phyloP scores from a whole-genome alignment of 2,888 invertebrate genomes.

The Poecilus cupreus region DNA sequence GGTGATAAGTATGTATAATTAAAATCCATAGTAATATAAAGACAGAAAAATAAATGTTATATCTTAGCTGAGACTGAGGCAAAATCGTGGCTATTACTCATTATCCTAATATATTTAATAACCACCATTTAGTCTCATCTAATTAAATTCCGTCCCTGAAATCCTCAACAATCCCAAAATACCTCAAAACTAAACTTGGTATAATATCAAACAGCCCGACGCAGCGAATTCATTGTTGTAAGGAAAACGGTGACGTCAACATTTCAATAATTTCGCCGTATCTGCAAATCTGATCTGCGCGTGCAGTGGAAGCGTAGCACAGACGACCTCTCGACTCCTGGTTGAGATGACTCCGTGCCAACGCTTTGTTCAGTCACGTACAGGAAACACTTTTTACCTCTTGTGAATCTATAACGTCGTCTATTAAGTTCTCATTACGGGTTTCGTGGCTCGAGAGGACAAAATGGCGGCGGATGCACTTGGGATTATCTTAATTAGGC shows the following conservation, averaged over 20 bases:
- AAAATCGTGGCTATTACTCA: no score
- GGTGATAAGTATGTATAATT: no score
- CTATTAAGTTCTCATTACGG: conserved; percentile 51
- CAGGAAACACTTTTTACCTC: conserved; percentile 47
- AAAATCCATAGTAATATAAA: no score
- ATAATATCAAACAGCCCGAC: background rate
- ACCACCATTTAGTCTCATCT: no score
- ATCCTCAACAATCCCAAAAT: no score
- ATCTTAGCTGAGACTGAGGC: no score
- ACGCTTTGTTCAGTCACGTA: conserved; percentile 49
- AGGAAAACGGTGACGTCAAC: conserved; percentile 1
- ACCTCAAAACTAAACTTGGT: background rate
- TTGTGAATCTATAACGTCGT: conserved; percentile 37
- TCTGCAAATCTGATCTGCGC: conserved; percentile 41
- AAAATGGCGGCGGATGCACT: conserved; percentile 26
- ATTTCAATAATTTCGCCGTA: conserved; percentile 48
- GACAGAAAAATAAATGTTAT: no score
- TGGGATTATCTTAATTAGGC: background rate
- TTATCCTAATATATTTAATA: no score
- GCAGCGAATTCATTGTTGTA: conserved; percentile 34
- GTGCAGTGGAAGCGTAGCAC: background rate
- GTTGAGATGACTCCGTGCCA: background rate
- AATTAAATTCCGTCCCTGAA: no score
- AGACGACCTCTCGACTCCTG: background rate
- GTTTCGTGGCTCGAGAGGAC: background rate